Base-by-base conservation (phyloP, 2,888 invertebrate genomes). In the Sericinus montela region DNA sequence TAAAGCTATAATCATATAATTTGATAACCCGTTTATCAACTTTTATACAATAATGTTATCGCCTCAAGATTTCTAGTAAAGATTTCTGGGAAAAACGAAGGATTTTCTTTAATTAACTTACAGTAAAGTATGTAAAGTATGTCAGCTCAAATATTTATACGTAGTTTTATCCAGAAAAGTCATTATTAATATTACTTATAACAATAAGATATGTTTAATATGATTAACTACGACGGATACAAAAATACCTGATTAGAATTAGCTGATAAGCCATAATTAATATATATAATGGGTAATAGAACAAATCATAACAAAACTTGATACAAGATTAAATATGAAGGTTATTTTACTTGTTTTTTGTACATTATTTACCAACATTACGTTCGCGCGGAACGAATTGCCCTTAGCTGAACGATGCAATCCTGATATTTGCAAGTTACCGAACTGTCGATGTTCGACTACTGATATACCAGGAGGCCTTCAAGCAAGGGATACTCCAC, bases 391-490 rank as follows among this genome's bases (percentile, higher is more conserved):
- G 13, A 9, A 28, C 13, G 58, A 45, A 4, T 44, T 61, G 25
- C 35, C 50, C 1, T 47, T 63, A 36, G 72, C 74, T 11, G 52
- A 64, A 23, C 41, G 57, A 28, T 80, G 81, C 57, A 54, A 68
- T 52, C 38, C 57, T 10, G 57, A 58, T 16, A 55, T 58, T 11
- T 91, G 90, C 58, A 59, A 69, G 38, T 63, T 82, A 13, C 90
- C 90, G 1, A 58, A 72, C 45, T 91, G 90, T 59, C 69, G 78
- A 40, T 91, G 91, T 57, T 73, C 83, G 3, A 62, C 67, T 3
- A 67, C 69, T 0, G 60, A 64, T 7, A 78, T 82, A 46, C 90
- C 90, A 11, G 82, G 72, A 44, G 66, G 62, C 3, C 60, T 90
- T 28, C 44, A 55, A 8, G 48, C 64, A 1, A 56, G 62, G 8